Conservation (phyloP, 37 sponge, comb jelly and placozoan genomes). For the Bolinopsis microptera region DNA sequence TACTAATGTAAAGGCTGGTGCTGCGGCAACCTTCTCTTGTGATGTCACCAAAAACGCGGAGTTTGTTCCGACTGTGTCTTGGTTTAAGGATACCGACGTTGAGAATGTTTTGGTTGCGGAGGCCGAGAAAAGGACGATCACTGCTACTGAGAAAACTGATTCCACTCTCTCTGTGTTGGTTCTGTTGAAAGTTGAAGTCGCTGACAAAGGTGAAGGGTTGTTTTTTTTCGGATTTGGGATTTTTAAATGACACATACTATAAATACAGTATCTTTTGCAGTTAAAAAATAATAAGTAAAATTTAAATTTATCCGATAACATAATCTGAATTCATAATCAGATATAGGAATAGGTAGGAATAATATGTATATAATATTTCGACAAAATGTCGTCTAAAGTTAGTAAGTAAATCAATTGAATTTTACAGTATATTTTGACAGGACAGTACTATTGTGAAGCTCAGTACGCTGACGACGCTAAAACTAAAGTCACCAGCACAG, state of each 20-base stretch:
- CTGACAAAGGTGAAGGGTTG: neutral
- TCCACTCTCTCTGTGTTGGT: neutral
- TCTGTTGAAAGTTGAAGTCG: neutral
- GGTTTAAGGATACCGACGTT: neutral
- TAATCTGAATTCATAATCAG: too few relatives aligned
- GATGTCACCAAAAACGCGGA: neutral
- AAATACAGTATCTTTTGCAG: too few relatives aligned
- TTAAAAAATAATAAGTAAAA: too few relatives aligned
- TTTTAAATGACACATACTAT: too few relatives aligned
- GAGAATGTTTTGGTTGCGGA: neutral
- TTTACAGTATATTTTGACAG: too few relatives aligned
- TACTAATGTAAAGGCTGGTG: neutral
- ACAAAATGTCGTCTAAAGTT: too few relatives aligned
- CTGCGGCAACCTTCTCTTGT: neutral
- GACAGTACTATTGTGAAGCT: neutral
- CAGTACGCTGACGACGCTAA: neutral
- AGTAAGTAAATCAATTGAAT: too few relatives aligned
- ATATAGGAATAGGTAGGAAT: too few relatives aligned
- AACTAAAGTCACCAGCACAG: neutral
- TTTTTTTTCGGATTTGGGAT: too few relatives aligned
- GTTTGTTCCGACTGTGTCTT: constrained; percentile 9
- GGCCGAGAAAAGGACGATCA: neutral
- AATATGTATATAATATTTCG: too few relatives aligned
- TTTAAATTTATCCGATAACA: neutral
- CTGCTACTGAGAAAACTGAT: neutral